These are phyloP conservation scores for Dicaeum eximium DNA, from an alignment of 2,113 vertebrate genomes.

Conservation along the genomic window DNA sequence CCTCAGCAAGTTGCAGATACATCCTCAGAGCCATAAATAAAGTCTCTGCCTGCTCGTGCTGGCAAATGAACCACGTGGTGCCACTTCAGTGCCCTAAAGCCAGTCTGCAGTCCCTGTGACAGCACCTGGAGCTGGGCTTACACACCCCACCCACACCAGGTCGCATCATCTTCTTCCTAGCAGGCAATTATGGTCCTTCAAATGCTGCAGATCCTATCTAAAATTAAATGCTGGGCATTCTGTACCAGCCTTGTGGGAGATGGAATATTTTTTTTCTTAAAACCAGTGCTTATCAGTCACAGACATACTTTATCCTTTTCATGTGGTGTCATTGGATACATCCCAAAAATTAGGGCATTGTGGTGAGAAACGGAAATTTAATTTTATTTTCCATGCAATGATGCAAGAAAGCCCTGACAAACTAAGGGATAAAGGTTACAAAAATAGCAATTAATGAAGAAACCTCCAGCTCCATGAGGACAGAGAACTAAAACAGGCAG, in stretches of 20 bases:
- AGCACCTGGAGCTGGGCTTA: neutral
- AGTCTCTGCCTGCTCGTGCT: neutral
- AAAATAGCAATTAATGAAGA: neutral
- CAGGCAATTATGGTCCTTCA: neutral
- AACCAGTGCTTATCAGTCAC: constrained; percentile 20
- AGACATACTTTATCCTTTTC: neutral
- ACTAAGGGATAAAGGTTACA: neutral
- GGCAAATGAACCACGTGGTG: neutral
- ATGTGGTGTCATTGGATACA: neutral
- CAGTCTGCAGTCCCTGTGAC: neutral
- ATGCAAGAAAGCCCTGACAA: neutral
- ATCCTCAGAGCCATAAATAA: neutral
- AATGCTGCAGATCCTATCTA: constrained; percentile 7
- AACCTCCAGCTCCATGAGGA: neutral
- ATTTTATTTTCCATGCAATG: neutral
- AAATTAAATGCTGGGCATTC: constrained; percentile 49
- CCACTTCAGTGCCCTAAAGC: neutral
- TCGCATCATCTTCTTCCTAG: neutral
- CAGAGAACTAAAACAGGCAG: neutral
- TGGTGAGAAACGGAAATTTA: neutral
- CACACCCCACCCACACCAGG: neutral
- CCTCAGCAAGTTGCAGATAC: neutral
- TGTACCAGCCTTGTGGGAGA: neutral
- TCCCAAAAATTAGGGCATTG: neutral
- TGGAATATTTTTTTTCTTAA: neutral